These are phyloP conservation scores for Protophormia terraenovae DNA, from an alignment of 2,888 invertebrate species.

Conservation along the genomic window DNA sequence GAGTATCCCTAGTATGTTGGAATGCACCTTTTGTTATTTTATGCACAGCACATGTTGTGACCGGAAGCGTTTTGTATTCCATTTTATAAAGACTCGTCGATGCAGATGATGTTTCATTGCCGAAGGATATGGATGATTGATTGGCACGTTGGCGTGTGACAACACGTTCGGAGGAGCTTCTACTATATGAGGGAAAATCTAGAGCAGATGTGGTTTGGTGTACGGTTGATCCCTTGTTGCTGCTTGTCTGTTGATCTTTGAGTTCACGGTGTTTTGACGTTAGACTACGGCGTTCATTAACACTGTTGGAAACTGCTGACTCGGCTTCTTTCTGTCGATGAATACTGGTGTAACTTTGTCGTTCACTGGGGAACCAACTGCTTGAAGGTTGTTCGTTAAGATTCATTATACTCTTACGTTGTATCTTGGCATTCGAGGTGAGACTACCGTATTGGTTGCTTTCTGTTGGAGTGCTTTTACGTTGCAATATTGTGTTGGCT, in stretches of 20 bases:
- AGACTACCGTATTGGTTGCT: constrained; percentile 75
- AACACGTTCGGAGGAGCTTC: constrained; percentile 73
- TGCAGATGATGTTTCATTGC: constrained; percentile 83
- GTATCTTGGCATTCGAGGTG: constrained; percentile 85
- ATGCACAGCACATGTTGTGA: constrained; percentile 90
- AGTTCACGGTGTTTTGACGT: constrained; percentile 67
- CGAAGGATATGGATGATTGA: constrained; percentile 89
- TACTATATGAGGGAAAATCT: constrained; percentile 74
- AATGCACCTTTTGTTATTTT: constrained; percentile 90
- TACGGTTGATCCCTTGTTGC: constrained; percentile 11
- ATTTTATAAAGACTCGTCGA: constrained; percentile 87
- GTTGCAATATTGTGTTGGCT: constrained; percentile 89
- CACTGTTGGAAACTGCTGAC: constrained; percentile 19
- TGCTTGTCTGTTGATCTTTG: constrained; percentile 41
- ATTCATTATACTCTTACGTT: constrained; percentile 90
- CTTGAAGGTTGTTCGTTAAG: constrained; percentile 88
- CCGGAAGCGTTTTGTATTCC: constrained; percentile 87
- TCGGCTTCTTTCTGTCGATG: constrained; percentile 86
- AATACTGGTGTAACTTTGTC: constrained; percentile 90
- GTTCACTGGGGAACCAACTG: constrained; percentile 86
- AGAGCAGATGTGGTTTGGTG: constrained; percentile 70
- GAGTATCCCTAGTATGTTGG: constrained; percentile 92
- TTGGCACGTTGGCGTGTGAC: constrained; percentile 84
- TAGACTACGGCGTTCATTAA: constrained; percentile 70
- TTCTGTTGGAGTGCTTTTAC: constrained; percentile 82